Evolutionary conservation across 2,113 vertebrate species (phyloP), one percentile per base, ranked within the genome.

Genomic region (Gasterosteus aculeatus): DNA sequence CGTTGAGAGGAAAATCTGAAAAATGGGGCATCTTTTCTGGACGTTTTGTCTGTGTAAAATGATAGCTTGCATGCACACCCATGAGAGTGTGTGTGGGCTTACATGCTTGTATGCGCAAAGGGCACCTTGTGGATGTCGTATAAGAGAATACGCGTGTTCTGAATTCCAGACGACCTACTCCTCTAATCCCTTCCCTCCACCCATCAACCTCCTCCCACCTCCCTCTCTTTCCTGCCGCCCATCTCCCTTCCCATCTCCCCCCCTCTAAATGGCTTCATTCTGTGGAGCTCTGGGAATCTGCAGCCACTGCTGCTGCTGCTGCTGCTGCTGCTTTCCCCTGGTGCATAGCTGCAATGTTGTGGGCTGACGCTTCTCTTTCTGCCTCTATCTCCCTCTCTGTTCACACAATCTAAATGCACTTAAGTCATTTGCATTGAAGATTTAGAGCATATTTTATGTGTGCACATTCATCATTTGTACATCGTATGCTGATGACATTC

Each of bases 61-160:
- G 22, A 76, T 58, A 69, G 72, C n/a, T 47, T 42, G 42, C 7
- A 5, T 5, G 8, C 38, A 8, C 54, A 39, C 42, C n/a, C 16
- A 29, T 54, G n/a, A n/a, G 76, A 59, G 69, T 63, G 22, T 44
- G 47, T 85, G 77, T 75, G 68, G n/a, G 56, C 33, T 14, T 33
- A 64, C 64, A 63, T 65, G 80, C 60, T 68, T 39, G n/a, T 38
- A 63, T 68, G 79, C 69, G 44, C 91, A 89, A 94, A 94, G 89
- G 94, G 88, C 92, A 94, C 93, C 94, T 94, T 93, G 84, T 72
- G 71, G 63, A 77, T 81, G 79, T 75, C 39, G 58, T 68, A 75
- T 74, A 74, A 22, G 54, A 66, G 77, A 75, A 76, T 77, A 78
- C 44, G 81, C 72, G 88, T 92, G 93, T 77, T 88, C 85, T 53